Conservation (phyloP, 2,113 vertebrate species). For the Eublepharis macularius region DNA sequence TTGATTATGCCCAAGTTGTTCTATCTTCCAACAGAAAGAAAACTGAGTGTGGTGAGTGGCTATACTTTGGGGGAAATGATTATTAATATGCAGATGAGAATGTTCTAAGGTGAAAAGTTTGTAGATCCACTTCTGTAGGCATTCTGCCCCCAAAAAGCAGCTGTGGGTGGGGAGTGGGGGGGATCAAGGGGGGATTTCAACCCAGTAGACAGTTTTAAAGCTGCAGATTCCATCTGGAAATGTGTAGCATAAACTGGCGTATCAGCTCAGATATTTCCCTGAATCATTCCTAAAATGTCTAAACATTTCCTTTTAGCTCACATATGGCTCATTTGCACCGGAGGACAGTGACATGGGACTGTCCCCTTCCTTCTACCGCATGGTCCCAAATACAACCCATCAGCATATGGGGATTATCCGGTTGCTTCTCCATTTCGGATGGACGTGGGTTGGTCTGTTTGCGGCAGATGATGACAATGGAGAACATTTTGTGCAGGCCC, state of each 20-base stretch:
- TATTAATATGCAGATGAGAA: too few species aligned
- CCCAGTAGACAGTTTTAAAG: too few species aligned
- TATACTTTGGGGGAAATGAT: too few species aligned
- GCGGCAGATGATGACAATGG: neutral
- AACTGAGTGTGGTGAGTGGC: too few species aligned
- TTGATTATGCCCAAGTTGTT: too few species aligned
- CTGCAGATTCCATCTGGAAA: too few species aligned
- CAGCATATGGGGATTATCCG: neutral
- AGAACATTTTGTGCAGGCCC: neutral
- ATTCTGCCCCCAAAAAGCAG: too few species aligned
- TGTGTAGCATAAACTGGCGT: neutral
- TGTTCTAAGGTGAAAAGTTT: too few species aligned
- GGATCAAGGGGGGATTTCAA: too few species aligned
- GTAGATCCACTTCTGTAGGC: too few species aligned
- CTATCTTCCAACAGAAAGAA: too few species aligned
- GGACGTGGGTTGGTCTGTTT: neutral
- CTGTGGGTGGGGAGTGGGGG: too few species aligned
- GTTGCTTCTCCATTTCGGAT: neutral
- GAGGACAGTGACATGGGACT: neutral
- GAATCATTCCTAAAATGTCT: neutral
- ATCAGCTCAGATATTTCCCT: neutral
- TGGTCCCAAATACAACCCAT: neutral
- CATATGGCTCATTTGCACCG: neutral
- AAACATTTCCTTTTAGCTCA: neutral
- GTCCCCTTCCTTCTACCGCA: neutral